Evolutionary conservation across 2,113 vertebrate species (phyloP), one percentile per base, ranked within the genome.

Genomic region (Plestiodon gilberti): DNA sequence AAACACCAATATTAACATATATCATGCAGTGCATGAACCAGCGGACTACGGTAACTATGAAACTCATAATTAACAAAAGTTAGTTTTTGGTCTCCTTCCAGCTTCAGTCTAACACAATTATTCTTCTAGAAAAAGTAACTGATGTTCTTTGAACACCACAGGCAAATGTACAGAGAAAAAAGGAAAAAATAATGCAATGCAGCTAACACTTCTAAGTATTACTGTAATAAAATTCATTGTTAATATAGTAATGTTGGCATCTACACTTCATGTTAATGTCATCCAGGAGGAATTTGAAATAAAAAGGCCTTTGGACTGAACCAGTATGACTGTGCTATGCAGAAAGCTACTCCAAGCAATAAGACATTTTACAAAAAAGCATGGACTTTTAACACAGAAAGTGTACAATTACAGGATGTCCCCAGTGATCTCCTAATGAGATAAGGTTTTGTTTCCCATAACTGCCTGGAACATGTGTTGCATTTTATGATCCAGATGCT

Each of bases 401-500:
- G 20, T 82, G 81, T 38, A 70, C 86, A 90, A 88, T 14, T 81
- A 4, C 15, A 75, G 76, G 78, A 75, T 0, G 0, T 81, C 74
- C 79, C 48, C 71, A 7, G n/a, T 67, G 82, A 59, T 59, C 15
- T 90, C 83, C 87, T 71, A 73, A 40, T 75, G 75, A 88, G 40
- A 82, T 20, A 43, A 65, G 69, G 2, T 83, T 25, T 65, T 52
- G 55, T 38, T 78, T 86, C 73, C 70, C 73, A 43, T 70, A 81
- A 91, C 55, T 3, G 20, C 83, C 55, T 91, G 28, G 81, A 81
- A 81, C 10, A 13, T 81, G 15, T 85, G n/a, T 11, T 40, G 4
- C 15, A 18, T 85, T 83, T 91, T 78, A 86, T 15, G 30, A 82
- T 6, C 1, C 43, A 64, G 28, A 35, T 80, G 64, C 55, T 85